Evolutionary conservation across 30 jellyfish, hydroid and myxozoan genomes (phyloP).

Genomic region (Aurelia aurita): DNA sequence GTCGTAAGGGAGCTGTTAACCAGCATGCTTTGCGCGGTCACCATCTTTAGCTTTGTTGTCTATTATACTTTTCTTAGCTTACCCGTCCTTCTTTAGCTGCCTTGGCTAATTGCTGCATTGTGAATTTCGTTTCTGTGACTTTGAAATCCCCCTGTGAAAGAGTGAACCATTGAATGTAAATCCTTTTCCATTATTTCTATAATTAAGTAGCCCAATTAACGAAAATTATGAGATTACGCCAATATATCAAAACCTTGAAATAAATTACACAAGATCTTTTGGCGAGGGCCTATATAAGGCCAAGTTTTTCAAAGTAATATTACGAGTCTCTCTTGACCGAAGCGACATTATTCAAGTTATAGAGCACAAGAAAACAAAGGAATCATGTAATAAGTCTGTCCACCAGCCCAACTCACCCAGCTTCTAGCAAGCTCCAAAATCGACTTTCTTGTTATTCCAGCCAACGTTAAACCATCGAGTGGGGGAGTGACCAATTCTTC

Average conservation of each 20-base stretch:
- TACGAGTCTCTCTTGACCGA: no score
- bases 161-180: not conserved
- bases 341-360: not conserved
- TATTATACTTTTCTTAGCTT: slow-evolving; percentile 2
- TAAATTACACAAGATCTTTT: no score
- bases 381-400: not conserved
- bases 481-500: slow-evolving; percentile 92
- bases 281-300: no score
- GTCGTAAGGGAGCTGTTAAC: no score
- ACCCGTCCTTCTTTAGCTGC: slow-evolving; percentile 93
- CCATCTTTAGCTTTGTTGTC: no score
- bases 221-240: no score
- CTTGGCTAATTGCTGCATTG: slow-evolving; percentile 74
- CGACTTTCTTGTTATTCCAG: slow-evolving; percentile 94
- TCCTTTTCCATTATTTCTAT: no score
- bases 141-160: slow-evolving; percentile 76
- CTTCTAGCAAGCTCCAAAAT: slow-evolving; percentile 83
- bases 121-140: slow-evolving; percentile 79
- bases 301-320: no score
- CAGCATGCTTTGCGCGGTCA: no score
- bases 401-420: slow-evolving; percentile 69
- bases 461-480: slow-evolving; percentile 84
- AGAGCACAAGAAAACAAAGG: not conserved
- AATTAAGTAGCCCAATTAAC: no score
- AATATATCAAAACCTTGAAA: no score